A percentile compares a stretch with the other conserved stretches of the same genome.
Evolutionary conservation across 1,140 invertebrate species (phyloP).

Genomic region (Dinoponera quadriceps): DNA sequence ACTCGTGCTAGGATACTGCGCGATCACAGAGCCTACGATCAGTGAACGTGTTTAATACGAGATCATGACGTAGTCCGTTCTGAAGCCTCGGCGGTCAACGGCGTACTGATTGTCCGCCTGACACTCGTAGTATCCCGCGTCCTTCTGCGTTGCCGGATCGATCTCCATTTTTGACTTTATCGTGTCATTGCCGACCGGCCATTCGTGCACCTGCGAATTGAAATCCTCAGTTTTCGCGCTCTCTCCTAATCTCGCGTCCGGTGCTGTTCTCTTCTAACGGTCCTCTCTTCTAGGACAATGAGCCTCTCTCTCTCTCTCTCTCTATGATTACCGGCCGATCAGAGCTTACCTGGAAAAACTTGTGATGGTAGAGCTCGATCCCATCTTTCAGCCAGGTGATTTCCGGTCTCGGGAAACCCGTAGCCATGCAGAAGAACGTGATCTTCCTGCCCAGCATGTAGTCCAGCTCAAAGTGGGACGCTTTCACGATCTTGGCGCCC

Average conservation of each 20-base stretch:
- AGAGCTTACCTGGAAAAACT: conserved; percentile 92
- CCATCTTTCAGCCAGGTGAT: conserved; percentile 98
- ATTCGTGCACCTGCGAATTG: conserved; percentile 91
- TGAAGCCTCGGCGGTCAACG: conserved; percentile 89
- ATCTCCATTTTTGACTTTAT: conserved; percentile 97
- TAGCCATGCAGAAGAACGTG: conserved; percentile 95
- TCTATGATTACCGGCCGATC: not conserved
- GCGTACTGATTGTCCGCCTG: conserved; percentile 92
- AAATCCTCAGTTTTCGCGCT: conserved; percentile 65
- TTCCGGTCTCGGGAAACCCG: conserved; percentile 93
- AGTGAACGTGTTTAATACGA: conserved; percentile 84
- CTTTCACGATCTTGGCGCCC: conserved; percentile 95
- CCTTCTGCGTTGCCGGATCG: conserved; percentile 95
- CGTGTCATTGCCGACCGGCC: conserved; percentile 92
- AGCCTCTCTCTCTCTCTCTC: not conserved
- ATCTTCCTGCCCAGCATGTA: conserved; percentile 97
- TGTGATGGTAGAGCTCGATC: conserved; percentile 94
- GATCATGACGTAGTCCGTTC: conserved; percentile 90
- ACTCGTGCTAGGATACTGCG: conserved; percentile 19
- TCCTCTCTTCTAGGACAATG: not conserved
- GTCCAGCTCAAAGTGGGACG: conserved; percentile 96
- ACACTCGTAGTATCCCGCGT: conserved; percentile 91
- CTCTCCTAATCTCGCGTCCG: not conserved
- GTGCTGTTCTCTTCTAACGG: not conserved
- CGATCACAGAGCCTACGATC: not conserved